phyloP scores from a whole-genome alignment of 1,140 invertebrate species.

The Gonioctena quinquepunctata region DNA sequence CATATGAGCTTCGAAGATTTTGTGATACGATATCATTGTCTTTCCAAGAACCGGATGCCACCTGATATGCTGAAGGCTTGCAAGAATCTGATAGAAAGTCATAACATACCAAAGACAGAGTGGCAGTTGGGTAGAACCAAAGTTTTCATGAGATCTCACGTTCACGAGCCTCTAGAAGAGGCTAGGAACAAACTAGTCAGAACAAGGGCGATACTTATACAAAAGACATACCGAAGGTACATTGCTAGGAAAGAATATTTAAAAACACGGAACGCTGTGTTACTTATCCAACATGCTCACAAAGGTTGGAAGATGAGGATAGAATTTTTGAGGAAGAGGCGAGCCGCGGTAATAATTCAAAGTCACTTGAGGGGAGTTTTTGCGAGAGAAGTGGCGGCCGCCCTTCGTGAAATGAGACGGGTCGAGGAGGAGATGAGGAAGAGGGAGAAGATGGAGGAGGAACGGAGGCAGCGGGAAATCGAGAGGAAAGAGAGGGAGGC shows the following conservation, averaged over 20 bases:
- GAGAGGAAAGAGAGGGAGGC: conserved; percentile 52
- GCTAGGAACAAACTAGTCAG: conserved; percentile 70
- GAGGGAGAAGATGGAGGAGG: conserved; percentile 66
- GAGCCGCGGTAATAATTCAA: conserved; percentile 89
- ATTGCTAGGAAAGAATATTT: conserved; percentile 69
- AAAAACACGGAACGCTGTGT: conserved; percentile 69
- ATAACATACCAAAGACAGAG: conserved; percentile 70
- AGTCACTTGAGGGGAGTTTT: conserved; percentile 87
- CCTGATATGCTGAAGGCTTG: conserved; percentile 49
- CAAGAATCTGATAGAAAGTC: conserved; percentile 60
- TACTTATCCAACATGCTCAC: conserved; percentile 85
- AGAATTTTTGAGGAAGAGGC: conserved; percentile 77
- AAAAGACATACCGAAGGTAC: conserved; percentile 75
- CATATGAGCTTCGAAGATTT: conserved; percentile 83
- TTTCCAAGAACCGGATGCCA: conserved; percentile 58
- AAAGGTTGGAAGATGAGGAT: conserved; percentile 84
- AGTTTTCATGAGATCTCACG: conserved; percentile 83
- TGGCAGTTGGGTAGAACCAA: conserved; percentile 93
- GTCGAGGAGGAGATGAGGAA: conserved; percentile 90
- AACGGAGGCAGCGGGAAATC: conserved; percentile 58
- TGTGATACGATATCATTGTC: conserved; percentile 75
- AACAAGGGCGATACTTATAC: conserved; percentile 76
- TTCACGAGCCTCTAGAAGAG: conserved; percentile 88
- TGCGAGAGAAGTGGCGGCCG: conserved; percentile 82
- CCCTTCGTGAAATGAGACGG: conserved; percentile 84